phyloP scores from a whole-genome alignment of 2,797 vertebrate genomes.

The Nasua narica region DNA sequence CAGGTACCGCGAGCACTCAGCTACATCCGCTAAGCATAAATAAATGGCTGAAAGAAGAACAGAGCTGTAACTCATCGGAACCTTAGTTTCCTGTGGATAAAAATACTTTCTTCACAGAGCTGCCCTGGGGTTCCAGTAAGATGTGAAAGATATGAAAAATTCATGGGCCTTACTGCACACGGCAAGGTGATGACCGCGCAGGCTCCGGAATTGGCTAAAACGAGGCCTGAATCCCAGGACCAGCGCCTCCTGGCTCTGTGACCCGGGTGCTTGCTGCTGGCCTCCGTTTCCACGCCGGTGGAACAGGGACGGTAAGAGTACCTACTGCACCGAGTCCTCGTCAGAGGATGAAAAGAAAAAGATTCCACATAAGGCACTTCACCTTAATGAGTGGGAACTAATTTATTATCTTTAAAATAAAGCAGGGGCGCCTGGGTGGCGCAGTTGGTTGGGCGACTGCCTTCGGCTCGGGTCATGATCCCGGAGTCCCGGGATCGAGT shows the following conservation, averaged over 20 bases:
- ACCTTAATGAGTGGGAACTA: neutral
- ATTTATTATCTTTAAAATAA: neutral
- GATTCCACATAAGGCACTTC: neutral
- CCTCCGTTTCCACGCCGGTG: neutral
- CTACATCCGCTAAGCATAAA: neutral
- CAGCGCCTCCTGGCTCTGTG: neutral
- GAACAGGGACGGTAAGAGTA: neutral
- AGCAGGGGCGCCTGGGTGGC: no score
- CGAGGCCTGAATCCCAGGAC: no score
- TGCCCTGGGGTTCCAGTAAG: neutral
- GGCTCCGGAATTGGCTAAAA: neutral
- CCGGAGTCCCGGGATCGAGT: no score
- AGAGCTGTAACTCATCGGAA: neutral
- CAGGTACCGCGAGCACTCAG: rapidly evolving
- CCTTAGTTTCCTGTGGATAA: neutral
- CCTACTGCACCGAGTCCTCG: neutral
- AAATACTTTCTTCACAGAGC: neutral
- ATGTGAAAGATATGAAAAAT: neutral
- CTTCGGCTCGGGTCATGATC: no score
- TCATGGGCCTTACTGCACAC: rapidly evolving
- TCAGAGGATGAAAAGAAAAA: neutral
- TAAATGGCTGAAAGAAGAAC: rapidly evolving
- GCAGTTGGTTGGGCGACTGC: no score
- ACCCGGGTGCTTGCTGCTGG: neutral
- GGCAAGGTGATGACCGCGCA: rapidly evolving